A percentile compares a stretch with the other conserved stretches of the same genome.
These are phyloP conservation scores for Prorops nasuta DNA, from an alignment of 1,140 invertebrate genomes.

Conservation along the genomic window DNA sequence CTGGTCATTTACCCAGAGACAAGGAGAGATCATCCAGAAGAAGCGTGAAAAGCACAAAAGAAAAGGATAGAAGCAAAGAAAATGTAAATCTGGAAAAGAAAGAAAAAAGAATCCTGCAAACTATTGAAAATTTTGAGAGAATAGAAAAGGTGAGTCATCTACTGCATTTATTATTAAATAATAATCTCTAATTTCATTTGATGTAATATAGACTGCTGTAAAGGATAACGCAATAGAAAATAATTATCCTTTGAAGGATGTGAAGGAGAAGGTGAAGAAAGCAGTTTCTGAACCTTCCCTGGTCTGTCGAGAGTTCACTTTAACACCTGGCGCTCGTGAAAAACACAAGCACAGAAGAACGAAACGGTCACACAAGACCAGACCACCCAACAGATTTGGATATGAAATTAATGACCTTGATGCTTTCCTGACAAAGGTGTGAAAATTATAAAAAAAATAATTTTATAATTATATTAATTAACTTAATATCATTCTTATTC, in stretches of 20 bases:
- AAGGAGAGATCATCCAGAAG: constrained; percentile 30
- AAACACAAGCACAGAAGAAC: constrained; percentile 36
- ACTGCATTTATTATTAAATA: too few species aligned
- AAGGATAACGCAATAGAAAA: constrained; percentile 11
- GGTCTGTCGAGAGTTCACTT: constrained; percentile 29
- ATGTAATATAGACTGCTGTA: too few species aligned
- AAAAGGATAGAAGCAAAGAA: constrained; percentile 29
- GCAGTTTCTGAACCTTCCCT: constrained; percentile 42
- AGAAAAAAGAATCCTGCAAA: constrained; percentile 20
- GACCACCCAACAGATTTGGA: constrained; percentile 57
- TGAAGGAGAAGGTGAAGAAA: constrained; percentile 40
- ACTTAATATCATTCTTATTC: constrained; percentile 24
- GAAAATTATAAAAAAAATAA: background rate
- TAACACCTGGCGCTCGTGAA: constrained; percentile 24
- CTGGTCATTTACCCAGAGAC: too few species aligned
- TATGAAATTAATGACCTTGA: constrained; percentile 76
- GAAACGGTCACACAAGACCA: constrained; percentile 37
- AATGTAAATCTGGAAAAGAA: constrained; percentile 30
- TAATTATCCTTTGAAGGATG: constrained; percentile 21
- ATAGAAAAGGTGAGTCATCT: constrained; percentile 21
- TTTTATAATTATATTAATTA: background rate
- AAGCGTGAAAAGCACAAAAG: constrained; percentile 34
- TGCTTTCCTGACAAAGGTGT: constrained; percentile 69
- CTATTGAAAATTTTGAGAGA: constrained; percentile 32
- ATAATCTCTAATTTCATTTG: too few species aligned